A percentile compares a stretch with the other conserved stretches of the same genome.
Conservation (phyloP, 2,888 invertebrate genomes). For the Flexamia atlantica region DNA sequence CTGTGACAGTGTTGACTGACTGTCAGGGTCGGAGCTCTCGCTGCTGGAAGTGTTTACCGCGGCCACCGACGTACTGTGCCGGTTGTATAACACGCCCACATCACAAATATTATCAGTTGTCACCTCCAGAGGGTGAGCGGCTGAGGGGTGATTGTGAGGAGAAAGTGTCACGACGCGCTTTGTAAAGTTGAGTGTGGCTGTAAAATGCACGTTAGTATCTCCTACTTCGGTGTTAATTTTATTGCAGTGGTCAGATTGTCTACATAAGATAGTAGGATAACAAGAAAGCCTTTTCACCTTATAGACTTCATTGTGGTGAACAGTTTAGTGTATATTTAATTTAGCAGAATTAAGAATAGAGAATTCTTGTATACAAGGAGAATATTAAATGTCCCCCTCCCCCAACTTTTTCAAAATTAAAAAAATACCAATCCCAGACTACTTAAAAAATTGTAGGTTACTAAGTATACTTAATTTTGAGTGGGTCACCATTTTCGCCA, state of each 20-base stretch:
- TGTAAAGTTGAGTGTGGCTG: background rate
- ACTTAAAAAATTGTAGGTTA: too few relatives aligned
- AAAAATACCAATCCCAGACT: too few relatives aligned
- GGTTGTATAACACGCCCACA: background rate
- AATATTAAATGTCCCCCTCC: too few relatives aligned
- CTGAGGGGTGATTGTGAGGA: background rate
- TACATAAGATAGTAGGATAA: slow-evolving; percentile 4
- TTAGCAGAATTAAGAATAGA: background rate
- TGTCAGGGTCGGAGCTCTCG: background rate
- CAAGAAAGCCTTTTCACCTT: background rate
- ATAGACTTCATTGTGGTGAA: background rate
- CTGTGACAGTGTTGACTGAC: too few relatives aligned
- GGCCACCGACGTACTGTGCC: background rate
- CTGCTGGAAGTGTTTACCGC: background rate
- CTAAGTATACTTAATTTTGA: too few relatives aligned
- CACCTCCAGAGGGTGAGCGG: background rate
- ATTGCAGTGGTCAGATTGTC: slow-evolving; percentile 18
- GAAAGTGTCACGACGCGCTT: slow-evolving; percentile 7
- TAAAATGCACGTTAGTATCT: slow-evolving; percentile 17
- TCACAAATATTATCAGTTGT: slow-evolving; percentile 33
- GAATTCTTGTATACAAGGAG: too few relatives aligned
- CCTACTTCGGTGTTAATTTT: slow-evolving; percentile 19
- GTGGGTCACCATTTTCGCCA: too few relatives aligned
- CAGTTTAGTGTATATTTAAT: background rate
- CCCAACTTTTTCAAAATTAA: too few relatives aligned